Evolutionary conservation across 2,797 vertebrate species (phyloP).

Genomic region (Dendrocincla tyrannina): DNA sequence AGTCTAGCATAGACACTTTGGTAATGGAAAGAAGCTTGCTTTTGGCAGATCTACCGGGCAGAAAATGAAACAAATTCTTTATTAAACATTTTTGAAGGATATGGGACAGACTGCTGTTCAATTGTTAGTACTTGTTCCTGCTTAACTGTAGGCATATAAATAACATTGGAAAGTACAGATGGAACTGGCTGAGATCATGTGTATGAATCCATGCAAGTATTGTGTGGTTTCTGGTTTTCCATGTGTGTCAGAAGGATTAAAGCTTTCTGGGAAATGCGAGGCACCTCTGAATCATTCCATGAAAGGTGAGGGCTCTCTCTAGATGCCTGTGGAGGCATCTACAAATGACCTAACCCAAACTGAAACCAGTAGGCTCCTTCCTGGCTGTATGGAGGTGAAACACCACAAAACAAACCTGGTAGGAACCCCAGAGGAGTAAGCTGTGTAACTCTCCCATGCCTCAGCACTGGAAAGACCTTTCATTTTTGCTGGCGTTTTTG

Average conservation of each 20-base stretch:
- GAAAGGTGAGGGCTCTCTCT: background rate
- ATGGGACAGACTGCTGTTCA: background rate
- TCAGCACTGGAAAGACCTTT: background rate
- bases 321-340: background rate
- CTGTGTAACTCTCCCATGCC: background rate
- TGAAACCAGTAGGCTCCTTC: background rate
- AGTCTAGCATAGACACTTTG: background rate
- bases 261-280: background rate
- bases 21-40: background rate
- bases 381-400: background rate
- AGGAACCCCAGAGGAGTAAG: background rate
- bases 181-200: background rate
- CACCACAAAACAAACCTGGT: background rate
- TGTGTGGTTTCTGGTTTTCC: background rate
- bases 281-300: background rate
- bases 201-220: background rate
- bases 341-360: background rate
- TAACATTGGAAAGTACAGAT: background rate
- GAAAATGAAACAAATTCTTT: slow-evolving; percentile 14
- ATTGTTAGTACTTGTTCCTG: background rate
- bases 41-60: background rate
- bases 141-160: background rate
- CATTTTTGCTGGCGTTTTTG: background rate
- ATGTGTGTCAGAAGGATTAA: background rate
- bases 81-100: background rate